Base-by-base conservation (phyloP, 2,888 invertebrate genomes). In the Caenorhabditis japonica region DNA sequence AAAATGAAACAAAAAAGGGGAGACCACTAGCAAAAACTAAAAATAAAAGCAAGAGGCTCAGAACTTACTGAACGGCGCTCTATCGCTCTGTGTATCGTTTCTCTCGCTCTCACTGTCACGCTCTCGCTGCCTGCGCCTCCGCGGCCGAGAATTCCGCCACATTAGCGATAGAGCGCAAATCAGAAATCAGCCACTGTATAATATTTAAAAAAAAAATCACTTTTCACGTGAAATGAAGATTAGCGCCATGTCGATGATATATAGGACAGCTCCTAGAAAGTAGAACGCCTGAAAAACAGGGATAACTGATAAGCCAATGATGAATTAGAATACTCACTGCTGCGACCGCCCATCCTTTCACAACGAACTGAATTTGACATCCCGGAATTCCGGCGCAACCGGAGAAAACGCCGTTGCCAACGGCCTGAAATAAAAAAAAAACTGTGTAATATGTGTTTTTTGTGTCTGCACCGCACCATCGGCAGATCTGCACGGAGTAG, bases 271-370 rank as follows among this genome's bases (percentile, higher is more conserved):
- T 13, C 75, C 76, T 39, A 86, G 78, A 75, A 86, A 86, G 68
- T 81, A 85, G 76, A 86, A 86, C 1, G 86, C 86, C 84, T 84
- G 70, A 21, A 56, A 56, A 12, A 17, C 5, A 12, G 15, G 36
- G 4, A 21, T 15, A 38, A 4, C n/a, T 53, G 25, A 38, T 12
- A 53, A n/a, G n/a, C n/a, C n/a, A n/a, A 13, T n/a, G 8, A n/a
- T 15, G 1, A 41, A 41, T n/a, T 25, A n/a, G 13, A 25, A 27
- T 30, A 41, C 47, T 68, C 41, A 81, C 82, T 52, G 86, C 86
- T 3, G 86, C 82, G 1, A 83, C 86, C 0, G 86, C 86, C 86
- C 86, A 86, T 71, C 85, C 86, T 51, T 85, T 84, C 33, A 86
- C 86, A 19, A 86, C 82, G 64, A 86, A 86, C 17, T 83, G 84